Evolutionary conservation across 2,797 vertebrate species (phyloP).

Genomic region (Cheracebus regulus): DNA sequence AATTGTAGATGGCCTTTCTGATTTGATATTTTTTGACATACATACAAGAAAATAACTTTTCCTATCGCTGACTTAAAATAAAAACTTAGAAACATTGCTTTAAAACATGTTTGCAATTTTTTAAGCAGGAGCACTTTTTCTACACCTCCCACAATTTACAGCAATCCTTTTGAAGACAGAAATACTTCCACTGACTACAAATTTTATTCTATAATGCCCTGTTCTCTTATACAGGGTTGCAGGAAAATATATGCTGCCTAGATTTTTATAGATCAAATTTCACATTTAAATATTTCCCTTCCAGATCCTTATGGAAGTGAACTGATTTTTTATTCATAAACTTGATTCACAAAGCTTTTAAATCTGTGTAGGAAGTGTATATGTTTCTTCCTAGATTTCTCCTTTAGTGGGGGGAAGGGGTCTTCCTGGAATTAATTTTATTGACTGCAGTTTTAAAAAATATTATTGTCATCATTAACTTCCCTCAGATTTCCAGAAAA

Average conservation of each 20-base stretch:
- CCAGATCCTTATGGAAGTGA: background rate
- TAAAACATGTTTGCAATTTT: constrained; percentile 17
- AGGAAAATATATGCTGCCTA: constrained; percentile 18
- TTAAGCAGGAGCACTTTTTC: background rate
- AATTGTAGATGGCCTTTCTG: constrained; percentile 63
- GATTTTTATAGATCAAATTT: background rate
- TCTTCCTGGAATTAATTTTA: constrained; percentile 62
- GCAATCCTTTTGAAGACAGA: constrained; percentile 28
- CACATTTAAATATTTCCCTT: constrained; percentile 18
- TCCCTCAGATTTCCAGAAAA: constrained; percentile 63
- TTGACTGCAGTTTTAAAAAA: constrained; percentile 14
- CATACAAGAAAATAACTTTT: constrained; percentile 59
- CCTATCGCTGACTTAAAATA: constrained; percentile 50
- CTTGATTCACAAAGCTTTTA: constrained; percentile 33
- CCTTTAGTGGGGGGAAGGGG: background rate
- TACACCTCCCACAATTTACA: background rate
- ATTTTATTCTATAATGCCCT: background rate
- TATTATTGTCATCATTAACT: constrained; percentile 65
- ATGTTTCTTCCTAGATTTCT: background rate
- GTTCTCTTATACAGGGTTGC: background rate
- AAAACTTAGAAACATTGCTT: constrained; percentile 42
- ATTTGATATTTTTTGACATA: constrained; percentile 59
- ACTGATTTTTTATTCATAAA: constrained; percentile 31
- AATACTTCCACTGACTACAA: constrained; percentile 20
- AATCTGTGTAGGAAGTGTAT: constrained; percentile 10